phyloP scores from a whole-genome alignment of 2,888 invertebrate species.

The Phyllotreta striolata region DNA sequence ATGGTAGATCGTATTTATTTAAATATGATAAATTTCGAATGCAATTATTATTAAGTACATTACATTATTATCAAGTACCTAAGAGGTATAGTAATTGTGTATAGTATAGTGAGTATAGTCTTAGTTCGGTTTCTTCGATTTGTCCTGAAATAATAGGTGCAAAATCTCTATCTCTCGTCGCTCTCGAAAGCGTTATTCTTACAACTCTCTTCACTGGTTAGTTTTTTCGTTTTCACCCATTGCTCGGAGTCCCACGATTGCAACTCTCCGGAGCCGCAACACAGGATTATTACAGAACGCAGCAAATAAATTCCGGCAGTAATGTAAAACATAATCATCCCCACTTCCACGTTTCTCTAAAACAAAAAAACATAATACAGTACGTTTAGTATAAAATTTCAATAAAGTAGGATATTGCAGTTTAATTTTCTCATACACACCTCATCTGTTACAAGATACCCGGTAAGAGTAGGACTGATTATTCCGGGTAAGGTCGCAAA shows the following conservation, averaged over 20 bases:
- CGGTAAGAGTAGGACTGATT: slow-evolving; percentile 45
- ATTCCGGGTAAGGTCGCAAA: slow-evolving; percentile 47
- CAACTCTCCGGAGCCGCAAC: slow-evolving; percentile 80
- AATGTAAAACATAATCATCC: slow-evolving; percentile 84
- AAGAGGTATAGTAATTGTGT: no score
- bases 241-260: slow-evolving; percentile 67
- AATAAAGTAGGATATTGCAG: neutral
- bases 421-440: slow-evolving; percentile 34
- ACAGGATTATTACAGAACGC: slow-evolving; percentile 84
- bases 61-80: no score
- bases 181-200: neutral
- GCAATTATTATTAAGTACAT: no score
- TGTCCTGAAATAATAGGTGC: no score
- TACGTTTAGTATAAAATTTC: no score
- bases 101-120: no score
- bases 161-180: slow-evolving; percentile 3
- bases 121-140: no score
- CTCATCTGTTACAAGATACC: slow-evolving; percentile 43
- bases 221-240: no score
- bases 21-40: no score
- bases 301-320: slow-evolving; percentile 81
- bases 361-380: slow-evolving; percentile 25
- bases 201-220: neutral
- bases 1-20: neutral
- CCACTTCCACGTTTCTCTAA: slow-evolving; percentile 78